Percentiles rank a stretch among this genome's conserved stretches.
These are phyloP conservation scores for Nycticebus coucang DNA, from an alignment of 2,113 vertebrate genomes.

Conservation along the genomic window DNA sequence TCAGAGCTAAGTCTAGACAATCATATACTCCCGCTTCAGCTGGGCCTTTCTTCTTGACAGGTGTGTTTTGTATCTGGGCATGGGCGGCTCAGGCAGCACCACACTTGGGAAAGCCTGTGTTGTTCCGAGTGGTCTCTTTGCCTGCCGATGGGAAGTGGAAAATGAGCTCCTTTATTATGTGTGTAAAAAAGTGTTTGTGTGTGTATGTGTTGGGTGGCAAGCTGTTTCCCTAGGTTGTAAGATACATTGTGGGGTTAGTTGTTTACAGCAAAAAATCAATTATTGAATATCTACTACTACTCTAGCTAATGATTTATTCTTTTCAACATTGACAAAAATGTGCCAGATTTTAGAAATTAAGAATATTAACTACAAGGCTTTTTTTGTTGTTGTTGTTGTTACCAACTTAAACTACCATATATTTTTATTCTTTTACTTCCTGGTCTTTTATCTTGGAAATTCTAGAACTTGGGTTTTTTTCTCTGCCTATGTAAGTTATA, in stretches of 20 bases:
- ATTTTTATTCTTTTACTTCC: slow-evolving; percentile 11
- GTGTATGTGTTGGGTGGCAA: background rate
- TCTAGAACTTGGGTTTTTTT: background rate
- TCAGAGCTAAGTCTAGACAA: slow-evolving; percentile 64
- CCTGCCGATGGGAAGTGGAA: slow-evolving; percentile 44
- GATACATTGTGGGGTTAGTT: background rate
- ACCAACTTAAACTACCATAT: background rate
- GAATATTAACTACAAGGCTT: background rate
- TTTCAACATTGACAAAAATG: background rate
- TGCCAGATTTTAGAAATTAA: background rate
- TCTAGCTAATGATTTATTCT: background rate
- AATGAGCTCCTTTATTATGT: slow-evolving; percentile 45
- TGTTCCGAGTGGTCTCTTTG: slow-evolving; percentile 48
- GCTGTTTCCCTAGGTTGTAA: background rate
- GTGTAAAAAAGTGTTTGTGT: background rate
- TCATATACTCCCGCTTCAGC: slow-evolving; percentile 29
- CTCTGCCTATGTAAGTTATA: background rate
- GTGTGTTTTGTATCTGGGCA: background rate
- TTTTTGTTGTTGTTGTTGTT: background rate
- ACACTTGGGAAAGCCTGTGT: background rate
- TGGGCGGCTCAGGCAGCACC: background rate
- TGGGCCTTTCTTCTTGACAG: slow-evolving; percentile 30
- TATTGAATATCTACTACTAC: background rate
- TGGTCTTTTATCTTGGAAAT: background rate
- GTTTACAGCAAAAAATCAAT: background rate